These are phyloP conservation scores for Crossoptilon crossoptilon DNA, from an alignment of 2,797 vertebrate species.

Conservation along the genomic window DNA sequence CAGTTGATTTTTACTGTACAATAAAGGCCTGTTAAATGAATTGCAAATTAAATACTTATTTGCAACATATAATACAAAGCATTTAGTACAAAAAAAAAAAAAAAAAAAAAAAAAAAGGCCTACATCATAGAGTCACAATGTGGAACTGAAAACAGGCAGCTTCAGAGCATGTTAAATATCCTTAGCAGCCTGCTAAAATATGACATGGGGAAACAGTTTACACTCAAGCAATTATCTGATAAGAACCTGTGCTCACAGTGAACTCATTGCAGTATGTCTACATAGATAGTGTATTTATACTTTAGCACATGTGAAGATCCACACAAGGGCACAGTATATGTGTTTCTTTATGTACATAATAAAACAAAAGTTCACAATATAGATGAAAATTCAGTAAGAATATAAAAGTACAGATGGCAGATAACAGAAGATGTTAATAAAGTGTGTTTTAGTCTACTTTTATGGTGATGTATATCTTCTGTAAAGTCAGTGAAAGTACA, in stretches of 20 bases:
- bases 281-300: neutral
- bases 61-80: constrained; percentile 38
- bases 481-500: neutral
- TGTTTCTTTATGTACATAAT: neutral
- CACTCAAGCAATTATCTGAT: constrained; percentile 71
- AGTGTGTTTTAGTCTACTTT: neutral
- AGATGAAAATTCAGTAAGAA: neutral
- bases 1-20: constrained; percentile 56
- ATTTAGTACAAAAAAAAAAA: neutral
- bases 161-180: constrained; percentile 56
- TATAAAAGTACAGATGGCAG: constrained; percentile 7
- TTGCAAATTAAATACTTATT: constrained; percentile 69
- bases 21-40: constrained; percentile 59
- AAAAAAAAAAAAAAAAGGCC: neutral
- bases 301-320: neutral
- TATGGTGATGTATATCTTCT: neutral
- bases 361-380: neutral
- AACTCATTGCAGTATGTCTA: neutral
- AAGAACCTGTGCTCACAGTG: constrained; percentile 18
- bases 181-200: constrained; percentile 60
- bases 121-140: neutral
- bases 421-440: neutral
- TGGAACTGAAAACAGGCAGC: constrained; percentile 21
- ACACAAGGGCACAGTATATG: neutral
- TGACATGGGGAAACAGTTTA: constrained; percentile 50